Evolutionary conservation across 2,113 vertebrate species (phyloP).

Genomic region (Prietella phreatophila): DNA sequence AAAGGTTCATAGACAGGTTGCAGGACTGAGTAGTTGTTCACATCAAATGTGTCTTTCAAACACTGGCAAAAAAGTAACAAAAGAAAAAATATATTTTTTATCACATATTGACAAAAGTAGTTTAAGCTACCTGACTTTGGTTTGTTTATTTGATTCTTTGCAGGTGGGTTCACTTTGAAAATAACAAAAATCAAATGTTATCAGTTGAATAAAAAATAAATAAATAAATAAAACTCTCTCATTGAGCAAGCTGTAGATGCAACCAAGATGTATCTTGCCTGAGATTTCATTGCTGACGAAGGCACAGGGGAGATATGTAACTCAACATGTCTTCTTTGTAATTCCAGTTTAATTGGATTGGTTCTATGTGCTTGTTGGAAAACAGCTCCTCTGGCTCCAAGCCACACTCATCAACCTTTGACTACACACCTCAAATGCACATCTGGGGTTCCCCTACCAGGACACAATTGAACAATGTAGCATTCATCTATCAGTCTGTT

Average conservation of each 20-base stretch:
- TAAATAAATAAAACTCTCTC: background rate
- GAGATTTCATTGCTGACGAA: conserved; percentile 32
- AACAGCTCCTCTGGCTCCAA: conserved; percentile 51
- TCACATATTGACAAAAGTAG: background rate
- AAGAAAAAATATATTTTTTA: too few relatives aligned
- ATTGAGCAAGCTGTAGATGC: conserved; percentile 7
- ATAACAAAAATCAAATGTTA: background rate
- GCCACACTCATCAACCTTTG: conserved; percentile 54
- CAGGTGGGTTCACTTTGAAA: background rate
- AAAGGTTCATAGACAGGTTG: background rate
- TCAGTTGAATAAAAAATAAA: background rate
- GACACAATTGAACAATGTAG: conserved; percentile 49
- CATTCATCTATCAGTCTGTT: conserved; percentile 46
- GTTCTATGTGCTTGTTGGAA: conserved; percentile 46
- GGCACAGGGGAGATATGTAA: conserved; percentile 45
- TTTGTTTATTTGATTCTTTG: background rate
- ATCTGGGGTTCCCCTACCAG: conserved; percentile 51
- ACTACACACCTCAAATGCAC: conserved; percentile 52
- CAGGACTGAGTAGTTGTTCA: background rate
- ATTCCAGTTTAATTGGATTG: conserved; percentile 54
- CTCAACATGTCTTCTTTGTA: conserved; percentile 44
- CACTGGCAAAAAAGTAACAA: too few relatives aligned
- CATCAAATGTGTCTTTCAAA: background rate
- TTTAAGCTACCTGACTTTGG: background rate
- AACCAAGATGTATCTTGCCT: conserved; percentile 12